phyloP scores from a whole-genome alignment of 2,113 vertebrate species.

The Dolichallabes microphthalmus region DNA sequence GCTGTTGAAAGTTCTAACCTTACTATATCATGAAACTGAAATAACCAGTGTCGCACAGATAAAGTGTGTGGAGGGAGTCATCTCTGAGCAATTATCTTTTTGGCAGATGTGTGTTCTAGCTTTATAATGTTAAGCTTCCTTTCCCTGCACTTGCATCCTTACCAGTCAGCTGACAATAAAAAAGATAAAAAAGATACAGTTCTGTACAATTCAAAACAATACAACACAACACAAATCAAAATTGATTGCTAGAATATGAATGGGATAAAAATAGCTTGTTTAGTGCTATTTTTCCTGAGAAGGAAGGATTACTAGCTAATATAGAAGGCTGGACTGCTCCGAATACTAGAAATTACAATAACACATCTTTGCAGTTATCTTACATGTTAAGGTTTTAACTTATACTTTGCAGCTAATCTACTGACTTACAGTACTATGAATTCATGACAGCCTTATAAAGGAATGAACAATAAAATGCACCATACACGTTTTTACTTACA shows the following conservation, averaged over 20 bases:
- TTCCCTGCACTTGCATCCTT: no score
- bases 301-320: neutral
- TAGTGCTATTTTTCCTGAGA: neutral
- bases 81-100: no score
- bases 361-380: neutral
- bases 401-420: neutral
- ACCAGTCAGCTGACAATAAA: neutral
- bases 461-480: neutral
- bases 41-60: no score
- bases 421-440: neutral
- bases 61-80: no score
- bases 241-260: neutral
- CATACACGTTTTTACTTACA: neutral
- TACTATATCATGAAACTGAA: no score
- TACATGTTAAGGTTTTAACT: neutral
- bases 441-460: neutral
- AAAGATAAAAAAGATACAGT: neutral
- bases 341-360: neutral
- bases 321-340: neutral
- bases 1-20: no score
- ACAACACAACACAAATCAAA: neutral
- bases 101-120: no score
- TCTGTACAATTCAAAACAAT: neutral
- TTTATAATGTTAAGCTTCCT: no score
- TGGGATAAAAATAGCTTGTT: neutral